Base-by-base conservation (phyloP, 2,113 vertebrate genomes). In the Reinhardtius hippoglossoides region DNA sequence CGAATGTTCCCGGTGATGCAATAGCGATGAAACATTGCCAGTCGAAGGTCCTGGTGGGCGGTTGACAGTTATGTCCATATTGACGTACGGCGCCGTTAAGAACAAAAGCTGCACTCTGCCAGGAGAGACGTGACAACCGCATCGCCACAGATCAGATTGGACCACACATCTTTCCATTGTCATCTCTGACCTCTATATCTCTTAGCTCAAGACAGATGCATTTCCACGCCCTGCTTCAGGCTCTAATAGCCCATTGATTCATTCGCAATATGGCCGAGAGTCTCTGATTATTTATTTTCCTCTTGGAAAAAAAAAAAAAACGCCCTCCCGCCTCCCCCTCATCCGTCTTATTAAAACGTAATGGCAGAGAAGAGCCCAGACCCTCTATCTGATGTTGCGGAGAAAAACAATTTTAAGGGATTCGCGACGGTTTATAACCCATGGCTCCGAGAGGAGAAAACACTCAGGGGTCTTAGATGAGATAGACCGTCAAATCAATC, bases 241-340 rank as follows among this genome's bases (percentile, higher is more conserved):
- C 85, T 74, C 79, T 92, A 91, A 92, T 93, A 88, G 91, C 79
- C 82, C 86, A 93, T 92, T 91, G 93, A 94, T 93, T 93, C 82
- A 88, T 92, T 87, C 50, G 37, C 84, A 86, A 83, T 73, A 83
- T 71, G 83, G 78, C 88, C 87, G 66, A 14, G 59, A 89, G 86
- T 80, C 86, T 82, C 86, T 81, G 83, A 89, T 91, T 92, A 92
- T 93, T 93, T 93, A 91, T 91, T 89, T 91, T 89, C 86, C 83
- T 80, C 84, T 82, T 23, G 37, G n/a, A n/a, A n/a, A 87, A 87
- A 42, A 27, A 27, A 1, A 31, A 7, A 31, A 31, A 86, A 80
- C 76, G 66, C 78, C 70, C 74, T 55, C 67, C 78, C 61, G 3
- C 27, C 46, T 78, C 69, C 63, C 63, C 70, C 86, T 87, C 87